Percentiles rank a stretch among this genome's conserved stretches.
These are phyloP conservation scores for Anhinga rufa DNA, from an alignment of 2,113 vertebrate genomes.

Conservation along the genomic window DNA sequence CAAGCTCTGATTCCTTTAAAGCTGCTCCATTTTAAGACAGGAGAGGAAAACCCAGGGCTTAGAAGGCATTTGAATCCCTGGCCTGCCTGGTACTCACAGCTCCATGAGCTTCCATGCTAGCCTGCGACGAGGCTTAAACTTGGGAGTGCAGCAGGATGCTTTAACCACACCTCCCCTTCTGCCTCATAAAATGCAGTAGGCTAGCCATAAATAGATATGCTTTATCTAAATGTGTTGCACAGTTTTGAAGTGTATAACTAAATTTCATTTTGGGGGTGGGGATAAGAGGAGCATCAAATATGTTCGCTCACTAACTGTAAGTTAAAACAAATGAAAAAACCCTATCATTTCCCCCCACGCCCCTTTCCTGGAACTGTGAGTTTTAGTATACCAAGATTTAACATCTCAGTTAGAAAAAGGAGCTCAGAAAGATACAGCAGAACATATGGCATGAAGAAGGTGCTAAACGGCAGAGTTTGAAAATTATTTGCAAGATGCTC, in stretches of 20 bases:
- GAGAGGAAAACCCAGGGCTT: background rate
- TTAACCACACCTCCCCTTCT: background rate
- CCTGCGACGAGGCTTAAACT: background rate
- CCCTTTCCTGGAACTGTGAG: background rate
- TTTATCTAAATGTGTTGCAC: background rate
- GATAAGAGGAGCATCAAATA: constrained; percentile 18
- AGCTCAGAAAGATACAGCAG: constrained; percentile 27
- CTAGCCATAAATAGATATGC: background rate
- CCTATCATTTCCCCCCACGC: background rate
- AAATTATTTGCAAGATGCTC: constrained; percentile 8
- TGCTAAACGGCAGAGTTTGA: constrained; percentile 7
- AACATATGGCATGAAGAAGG: constrained; percentile 38
- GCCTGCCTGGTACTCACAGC: background rate
- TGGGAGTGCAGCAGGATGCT: background rate
- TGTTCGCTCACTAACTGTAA: constrained; percentile 37
- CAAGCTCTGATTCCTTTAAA: background rate
- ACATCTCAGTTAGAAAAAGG: background rate
- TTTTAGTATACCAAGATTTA: constrained; percentile 10
- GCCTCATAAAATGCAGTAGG: background rate
- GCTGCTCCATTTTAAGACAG: background rate
- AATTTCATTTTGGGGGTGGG: background rate
- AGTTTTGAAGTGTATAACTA: background rate
- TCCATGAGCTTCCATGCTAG: background rate
- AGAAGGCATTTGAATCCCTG: background rate
- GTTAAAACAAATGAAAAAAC: background rate